Base-by-base conservation (phyloP, 2,113 vertebrate genomes). In the Alethe castanea region DNA sequence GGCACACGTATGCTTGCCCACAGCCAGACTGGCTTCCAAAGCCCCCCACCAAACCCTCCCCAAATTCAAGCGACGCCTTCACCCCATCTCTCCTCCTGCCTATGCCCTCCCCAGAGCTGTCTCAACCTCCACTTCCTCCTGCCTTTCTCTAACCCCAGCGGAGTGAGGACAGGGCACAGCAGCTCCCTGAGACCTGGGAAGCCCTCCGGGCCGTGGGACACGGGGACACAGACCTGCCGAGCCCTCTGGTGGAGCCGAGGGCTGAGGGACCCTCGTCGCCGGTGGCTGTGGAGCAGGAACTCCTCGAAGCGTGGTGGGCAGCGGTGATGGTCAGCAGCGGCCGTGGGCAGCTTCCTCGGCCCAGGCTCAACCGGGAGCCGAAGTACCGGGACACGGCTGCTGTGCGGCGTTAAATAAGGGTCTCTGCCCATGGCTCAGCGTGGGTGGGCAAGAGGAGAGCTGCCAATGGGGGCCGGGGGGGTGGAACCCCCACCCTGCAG, bases 371-470 rank as follows among this genome's bases (percentile, higher is more conserved):
- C 62, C 10, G 2, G 76, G 52, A 77, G 59, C 36, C 0, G 6
- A 73, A 88, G 72, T 18, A 31, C 33, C 2, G 2, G 77, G 50
- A 53, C 62, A n/a, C 2, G 10, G 64, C 64, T 65, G 64, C 86
- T 10, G 79, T 5, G 3, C 61, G 33, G 59, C 5, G 44, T 36
- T 96, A 94, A 95, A 94, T 95, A 96, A 47, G 90, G 95, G 93
- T 87, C 90, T 91, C 93, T 91, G 92, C 94, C 93, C 82, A 14
- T 86, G 93, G 82, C 86, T 73, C 7, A 3, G 78, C 3, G 87
- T 67, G 92, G 95, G 95, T 96, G 87, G 92, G 95, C 16, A 11
- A 90, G 90, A 89, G 87, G 74, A 91, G 94, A 89, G 90, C 95
- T 9, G 54, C 96, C 96, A 96, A 96, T 96, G 94, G 96, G 87